Evolutionary conservation across 2,113 vertebrate genomes (phyloP).

Genomic region (Gymnorhina tibicen): DNA sequence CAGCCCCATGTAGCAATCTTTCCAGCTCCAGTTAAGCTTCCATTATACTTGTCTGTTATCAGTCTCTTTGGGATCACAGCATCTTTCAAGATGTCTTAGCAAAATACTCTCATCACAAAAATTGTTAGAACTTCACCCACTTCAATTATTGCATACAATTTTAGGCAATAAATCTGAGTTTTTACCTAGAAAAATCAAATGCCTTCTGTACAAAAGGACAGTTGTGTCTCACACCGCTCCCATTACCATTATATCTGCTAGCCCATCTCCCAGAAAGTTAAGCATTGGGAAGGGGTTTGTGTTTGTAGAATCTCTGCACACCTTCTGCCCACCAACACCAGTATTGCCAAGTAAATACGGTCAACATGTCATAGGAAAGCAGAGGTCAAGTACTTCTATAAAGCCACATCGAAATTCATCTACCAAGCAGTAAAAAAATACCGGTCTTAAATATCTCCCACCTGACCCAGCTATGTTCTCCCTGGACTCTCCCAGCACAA

Average conservation of each 20-base stretch:
- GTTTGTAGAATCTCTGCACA: background rate
- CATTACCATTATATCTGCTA: background rate
- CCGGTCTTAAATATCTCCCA: background rate
- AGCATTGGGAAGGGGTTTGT: background rate
- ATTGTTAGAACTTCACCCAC: background rate
- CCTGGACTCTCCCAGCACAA: background rate
- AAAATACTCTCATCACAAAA: background rate
- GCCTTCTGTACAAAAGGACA: background rate
- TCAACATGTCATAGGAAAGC: background rate
- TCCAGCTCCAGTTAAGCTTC: background rate
- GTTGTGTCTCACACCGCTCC: rapidly evolving
- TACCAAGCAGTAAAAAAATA: background rate
- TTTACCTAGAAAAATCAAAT: background rate
- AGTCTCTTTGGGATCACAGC: background rate
- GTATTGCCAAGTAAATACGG: background rate
- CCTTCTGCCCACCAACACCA: background rate
- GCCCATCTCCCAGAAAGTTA: background rate
- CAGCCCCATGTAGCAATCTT: background rate
- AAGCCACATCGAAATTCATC: background rate
- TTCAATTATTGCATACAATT: background rate
- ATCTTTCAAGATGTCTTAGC: background rate
- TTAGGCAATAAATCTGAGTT: background rate
- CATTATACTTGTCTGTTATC: background rate
- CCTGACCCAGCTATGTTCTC: background rate
- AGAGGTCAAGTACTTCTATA: background rate